phyloP scores from a whole-genome alignment of 2,113 vertebrate genomes.

The Dendropsophus ebraccatus region DNA sequence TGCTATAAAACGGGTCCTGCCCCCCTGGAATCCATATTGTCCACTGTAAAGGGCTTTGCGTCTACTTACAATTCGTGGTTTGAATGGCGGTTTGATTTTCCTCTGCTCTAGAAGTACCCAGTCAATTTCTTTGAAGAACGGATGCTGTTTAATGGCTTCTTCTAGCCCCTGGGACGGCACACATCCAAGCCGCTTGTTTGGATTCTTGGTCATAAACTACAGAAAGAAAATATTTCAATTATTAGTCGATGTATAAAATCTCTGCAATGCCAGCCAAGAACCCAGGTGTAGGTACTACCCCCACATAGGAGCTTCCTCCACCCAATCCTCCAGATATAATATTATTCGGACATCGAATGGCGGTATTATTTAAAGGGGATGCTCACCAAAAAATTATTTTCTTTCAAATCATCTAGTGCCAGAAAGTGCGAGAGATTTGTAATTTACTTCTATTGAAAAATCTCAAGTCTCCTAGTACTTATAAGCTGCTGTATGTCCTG shows the following conservation, averaged over 20 bases:
- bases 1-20: not conserved
- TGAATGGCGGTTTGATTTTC: conserved; percentile 96
- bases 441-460: too few species aligned
- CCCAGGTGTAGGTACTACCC: too few species aligned
- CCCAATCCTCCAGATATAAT: too few species aligned
- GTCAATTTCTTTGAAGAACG: conserved; percentile 98
- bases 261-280: not conserved
- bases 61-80: conserved; percentile 95
- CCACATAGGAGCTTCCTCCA: too few species aligned
- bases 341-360: too few species aligned
- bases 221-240: conserved; percentile 37
- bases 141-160: conserved; percentile 93
- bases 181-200: conserved; percentile 93
- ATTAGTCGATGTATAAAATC: not conserved
- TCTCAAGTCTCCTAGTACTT: too few species aligned
- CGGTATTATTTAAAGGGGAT: too few species aligned
- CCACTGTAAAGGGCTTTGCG: not conserved
- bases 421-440: too few species aligned
- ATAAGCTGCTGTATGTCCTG: too few species aligned
- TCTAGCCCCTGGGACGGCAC: conserved; percentile 89
- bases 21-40: not conserved
- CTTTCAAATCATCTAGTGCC: too few species aligned
- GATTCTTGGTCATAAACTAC: conserved; percentile 98
- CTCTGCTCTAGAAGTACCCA: conserved; percentile 95
- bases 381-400: too few species aligned